Percentiles rank a stretch among this genome's conserved stretches.
These are phyloP conservation scores for Dicroscelio sp. DNA, from an alignment of 2,888 invertebrate genomes.

Conservation along the genomic window DNA sequence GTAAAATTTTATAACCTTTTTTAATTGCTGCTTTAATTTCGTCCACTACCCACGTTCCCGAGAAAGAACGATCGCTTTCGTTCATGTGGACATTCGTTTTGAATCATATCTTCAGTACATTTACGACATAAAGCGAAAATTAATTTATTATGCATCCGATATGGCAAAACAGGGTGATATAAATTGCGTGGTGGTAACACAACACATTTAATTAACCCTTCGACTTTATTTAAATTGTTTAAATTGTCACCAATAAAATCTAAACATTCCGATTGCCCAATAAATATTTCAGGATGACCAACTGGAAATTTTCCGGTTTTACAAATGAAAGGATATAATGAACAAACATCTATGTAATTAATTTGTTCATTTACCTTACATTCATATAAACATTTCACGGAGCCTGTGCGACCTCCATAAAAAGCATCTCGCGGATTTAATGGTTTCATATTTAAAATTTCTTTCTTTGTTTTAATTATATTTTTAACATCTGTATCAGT, in stretches of 20 bases:
- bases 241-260: constrained; percentile 38
- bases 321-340: too few relatives aligned
- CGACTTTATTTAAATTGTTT: constrained; percentile 57
- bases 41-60: constrained; percentile 22
- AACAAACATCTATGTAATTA: too few relatives aligned
- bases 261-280: constrained; percentile 58
- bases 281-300: constrained; percentile 85
- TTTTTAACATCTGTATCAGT: too few relatives aligned
- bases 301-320: too few relatives aligned
- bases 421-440: too few relatives aligned
- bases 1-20: constrained; percentile 6
- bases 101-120: constrained; percentile 85
- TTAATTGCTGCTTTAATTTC: constrained; percentile 7
- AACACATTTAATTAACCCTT: constrained; percentile 84
- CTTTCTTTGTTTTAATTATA: too few relatives aligned
- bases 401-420: too few relatives aligned
- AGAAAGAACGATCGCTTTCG: background rate
- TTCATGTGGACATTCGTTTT: background rate
- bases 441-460: too few relatives aligned
- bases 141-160: constrained; percentile 84
- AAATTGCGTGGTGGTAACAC: constrained; percentile 83
- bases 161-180: constrained; percentile 88
- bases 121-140: constrained; percentile 88
- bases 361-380: too few relatives aligned
- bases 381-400: too few relatives aligned